Conservation (phyloP, 2,113 vertebrate genomes). For the Psettodes erumei region DNA sequence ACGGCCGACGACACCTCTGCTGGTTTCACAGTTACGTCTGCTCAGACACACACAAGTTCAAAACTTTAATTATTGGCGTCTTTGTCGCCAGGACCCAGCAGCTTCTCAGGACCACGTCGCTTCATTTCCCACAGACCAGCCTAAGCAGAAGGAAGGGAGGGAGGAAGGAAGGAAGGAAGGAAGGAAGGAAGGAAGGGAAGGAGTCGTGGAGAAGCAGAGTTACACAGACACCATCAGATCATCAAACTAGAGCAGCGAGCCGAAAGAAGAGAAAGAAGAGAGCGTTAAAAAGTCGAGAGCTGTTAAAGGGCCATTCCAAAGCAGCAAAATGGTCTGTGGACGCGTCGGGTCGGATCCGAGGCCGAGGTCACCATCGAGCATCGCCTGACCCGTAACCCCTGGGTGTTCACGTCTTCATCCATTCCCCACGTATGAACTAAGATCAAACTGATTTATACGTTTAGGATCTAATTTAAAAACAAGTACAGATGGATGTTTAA, state of each 20-base stretch:
- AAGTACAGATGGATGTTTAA: no score
- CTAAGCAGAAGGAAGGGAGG: conserved; percentile 52
- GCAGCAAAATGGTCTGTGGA: conserved; percentile 72
- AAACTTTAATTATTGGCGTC: neutral
- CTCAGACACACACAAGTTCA: neutral
- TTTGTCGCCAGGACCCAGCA: conserved; percentile 63
- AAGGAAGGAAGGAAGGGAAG: conserved; percentile 10
- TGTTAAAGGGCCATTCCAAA: conserved; percentile 60
- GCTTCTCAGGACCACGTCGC: conserved; percentile 51
- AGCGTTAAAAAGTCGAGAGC: conserved; percentile 42
- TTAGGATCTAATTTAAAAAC: neutral
- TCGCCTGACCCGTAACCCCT: neutral
- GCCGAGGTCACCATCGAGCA: conserved; percentile 58
- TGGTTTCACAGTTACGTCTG: neutral
- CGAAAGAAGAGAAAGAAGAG: conserved; percentile 36
- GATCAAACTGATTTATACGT: neutral
- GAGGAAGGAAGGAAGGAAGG: conserved; percentile 23
- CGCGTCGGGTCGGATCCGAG: conserved; percentile 33
- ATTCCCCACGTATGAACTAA: neutral
- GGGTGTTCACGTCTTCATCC: neutral
- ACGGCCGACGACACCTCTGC: neutral
- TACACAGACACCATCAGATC: conserved; percentile 48
- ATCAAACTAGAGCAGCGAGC: conserved; percentile 35
- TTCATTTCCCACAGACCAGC: conserved; percentile 71
- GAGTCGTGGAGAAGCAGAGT: conserved; percentile 43